Evolutionary conservation across 2,797 vertebrate species (phyloP).

Genomic region (Okamejei kenojei): DNA sequence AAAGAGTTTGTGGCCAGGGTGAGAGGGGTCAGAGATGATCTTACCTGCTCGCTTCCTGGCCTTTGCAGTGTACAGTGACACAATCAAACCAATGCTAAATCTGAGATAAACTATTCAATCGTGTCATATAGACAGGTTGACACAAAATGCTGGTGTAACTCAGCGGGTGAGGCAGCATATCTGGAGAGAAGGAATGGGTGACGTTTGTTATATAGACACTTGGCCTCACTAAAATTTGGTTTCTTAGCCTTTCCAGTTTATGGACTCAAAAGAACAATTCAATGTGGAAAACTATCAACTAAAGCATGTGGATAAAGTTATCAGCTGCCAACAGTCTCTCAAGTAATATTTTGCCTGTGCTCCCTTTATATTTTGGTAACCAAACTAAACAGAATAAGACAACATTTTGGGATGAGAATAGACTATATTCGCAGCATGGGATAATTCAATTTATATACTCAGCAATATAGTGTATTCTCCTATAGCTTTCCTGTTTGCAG

Average conservation of each 20-base stretch:
- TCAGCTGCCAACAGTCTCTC: neutral
- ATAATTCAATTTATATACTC: neutral
- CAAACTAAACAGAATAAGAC: neutral
- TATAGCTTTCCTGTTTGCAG: neutral
- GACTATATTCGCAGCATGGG: neutral
- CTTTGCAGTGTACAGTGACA: no score
- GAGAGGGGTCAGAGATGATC: no score
- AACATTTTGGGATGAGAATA: neutral
- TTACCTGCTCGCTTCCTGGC: no score
- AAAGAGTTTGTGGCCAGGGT: no score
- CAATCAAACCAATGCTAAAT: neutral
- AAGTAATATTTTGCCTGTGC: neutral
- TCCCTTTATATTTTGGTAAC: neutral
- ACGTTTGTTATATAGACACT: neutral
- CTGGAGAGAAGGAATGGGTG: no score
- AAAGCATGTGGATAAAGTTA: neutral
- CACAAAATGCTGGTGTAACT: no score
- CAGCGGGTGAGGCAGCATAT: no score
- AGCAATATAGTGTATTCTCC: neutral
- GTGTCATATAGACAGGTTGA: neutral
- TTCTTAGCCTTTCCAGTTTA: conserved; percentile 8
- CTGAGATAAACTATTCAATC: neutral
- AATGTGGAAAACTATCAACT: neutral
- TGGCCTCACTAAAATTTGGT: neutral
- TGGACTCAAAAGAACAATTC: neutral